phyloP scores from a whole-genome alignment of 2,888 invertebrate genomes.

The Meloe dianella region DNA sequence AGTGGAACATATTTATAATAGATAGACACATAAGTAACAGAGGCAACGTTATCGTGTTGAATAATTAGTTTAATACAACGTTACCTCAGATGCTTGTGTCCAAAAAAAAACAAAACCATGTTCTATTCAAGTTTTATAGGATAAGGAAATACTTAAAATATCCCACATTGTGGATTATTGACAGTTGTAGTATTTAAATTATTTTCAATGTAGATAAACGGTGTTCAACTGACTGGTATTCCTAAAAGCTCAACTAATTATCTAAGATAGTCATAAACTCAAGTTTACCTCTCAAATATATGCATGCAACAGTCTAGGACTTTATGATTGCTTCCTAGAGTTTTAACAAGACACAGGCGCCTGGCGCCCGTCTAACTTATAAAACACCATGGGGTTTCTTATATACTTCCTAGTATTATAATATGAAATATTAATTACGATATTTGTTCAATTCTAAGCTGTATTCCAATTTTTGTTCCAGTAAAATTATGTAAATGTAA shows the following conservation, averaged over 20 bases:
- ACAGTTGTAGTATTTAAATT: slow-evolving; percentile 18
- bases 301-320: slow-evolving; percentile 34
- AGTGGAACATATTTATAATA: no score
- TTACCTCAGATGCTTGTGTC: no score
- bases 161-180: slow-evolving; percentile 15
- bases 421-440: slow-evolving; percentile 7
- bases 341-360: slow-evolving; percentile 26
- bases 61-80: no score
- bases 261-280: slow-evolving; percentile 32
- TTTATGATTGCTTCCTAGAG: slow-evolving; percentile 34
- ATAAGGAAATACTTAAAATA: no score
- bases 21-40: no score
- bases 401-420: no score
- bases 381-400: slow-evolving; percentile 28
- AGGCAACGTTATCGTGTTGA: no score
- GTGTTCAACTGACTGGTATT: slow-evolving; percentile 22
- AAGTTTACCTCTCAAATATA: slow-evolving; percentile 33
- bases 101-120: no score
- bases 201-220: slow-evolving; percentile 21
- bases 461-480: no score
- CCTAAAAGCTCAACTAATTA: slow-evolving; percentile 27
- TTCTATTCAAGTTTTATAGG: no score
- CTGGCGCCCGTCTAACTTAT: slow-evolving; percentile 21
- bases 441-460: no score
- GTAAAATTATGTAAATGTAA: no score